Evolutionary conservation across 2,797 vertebrate genomes (phyloP).

Genomic region (Pangasius sanitwongsei): DNA sequence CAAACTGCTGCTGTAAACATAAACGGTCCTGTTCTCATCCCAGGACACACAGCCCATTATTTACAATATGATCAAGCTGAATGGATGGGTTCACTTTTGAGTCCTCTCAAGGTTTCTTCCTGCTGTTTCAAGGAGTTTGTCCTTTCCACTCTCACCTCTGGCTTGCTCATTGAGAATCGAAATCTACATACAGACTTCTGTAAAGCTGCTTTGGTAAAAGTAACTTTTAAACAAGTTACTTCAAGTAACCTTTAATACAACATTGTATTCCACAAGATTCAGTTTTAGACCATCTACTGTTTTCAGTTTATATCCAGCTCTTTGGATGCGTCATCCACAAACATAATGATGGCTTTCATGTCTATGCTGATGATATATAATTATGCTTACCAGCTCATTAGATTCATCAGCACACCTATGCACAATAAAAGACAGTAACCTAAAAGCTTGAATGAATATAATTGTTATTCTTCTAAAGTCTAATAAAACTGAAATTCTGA

Average conservation of each 20-base stretch:
- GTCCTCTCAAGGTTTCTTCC: not conserved
- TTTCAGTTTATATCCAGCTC: not conserved
- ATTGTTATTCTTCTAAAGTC: not conserved
- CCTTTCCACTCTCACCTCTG: not conserved
- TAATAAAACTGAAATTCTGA: not conserved
- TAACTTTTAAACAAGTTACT: not conserved
- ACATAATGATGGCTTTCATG: not conserved
- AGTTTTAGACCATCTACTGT: not conserved
- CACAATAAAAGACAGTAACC: not conserved
- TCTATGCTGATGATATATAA: not conserved
- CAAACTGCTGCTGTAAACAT: not conserved
- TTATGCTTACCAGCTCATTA: slow-evolving; percentile 2
- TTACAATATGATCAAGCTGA: not conserved
- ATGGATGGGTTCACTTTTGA: not conserved
- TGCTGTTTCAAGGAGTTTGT: not conserved
- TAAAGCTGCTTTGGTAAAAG: not conserved
- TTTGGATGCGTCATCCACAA: not conserved
- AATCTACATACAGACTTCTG: not conserved
- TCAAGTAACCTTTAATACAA: not conserved
- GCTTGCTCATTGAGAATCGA: not conserved
- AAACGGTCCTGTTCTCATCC: not conserved
- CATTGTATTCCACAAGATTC: not conserved
- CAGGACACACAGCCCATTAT: not conserved
- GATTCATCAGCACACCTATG: not conserved
- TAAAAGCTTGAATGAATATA: not conserved